Base-by-base conservation (phyloP, 2,113 vertebrate species). In the Notechis scutatus region DNA sequence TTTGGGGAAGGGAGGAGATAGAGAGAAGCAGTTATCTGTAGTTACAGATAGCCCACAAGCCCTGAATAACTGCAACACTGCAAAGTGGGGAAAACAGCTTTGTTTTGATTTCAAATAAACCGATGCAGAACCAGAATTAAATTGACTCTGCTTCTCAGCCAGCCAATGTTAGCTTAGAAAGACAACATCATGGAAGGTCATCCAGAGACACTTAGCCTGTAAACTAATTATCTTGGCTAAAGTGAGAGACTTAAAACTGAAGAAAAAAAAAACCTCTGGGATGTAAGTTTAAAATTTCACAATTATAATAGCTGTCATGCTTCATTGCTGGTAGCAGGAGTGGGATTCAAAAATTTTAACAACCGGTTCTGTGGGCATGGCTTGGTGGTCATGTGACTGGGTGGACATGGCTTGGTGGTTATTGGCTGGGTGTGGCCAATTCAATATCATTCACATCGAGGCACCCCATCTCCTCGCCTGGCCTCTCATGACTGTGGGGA, bases 281-380 rank as follows among this genome's bases (percentile, higher is more conserved):
- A 55, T 14, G 56, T 9, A 12, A 92, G 2, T 92, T 69, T 61
- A 94, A 94, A 91, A 91, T 59, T 54, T 81, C 20, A 91, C 45
- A 91, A 29, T 94, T 95, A 29, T 3, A 90, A 0, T 94, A 91
- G 93, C 90, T 87, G 94, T 94, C 26, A 14, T 90, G 59, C 88
- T 2, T 7, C 47, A 18, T 0, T 88, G 6, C 42, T 92, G 7
- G 24, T 56, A 92, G 45, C 45, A 5, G 4, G 45, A 45, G 45
- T 45, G 6, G 45, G 45, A 45, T 45, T 45, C 45, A 45, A 45
- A 45, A 45, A 0, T 45, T 45, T 45, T 45, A 45, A 45, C 45
- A 45, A 45, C 45, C 5, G 2, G 45, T 45, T 45, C 45, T 45
- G 5, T 45, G 45, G 0, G 0, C 5, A 5, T 45, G 45, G 45